Evolutionary conservation across 2,797 vertebrate genomes (phyloP), one percentile per base, ranked within the genome.

Genomic region (Phataginus tricuspis): DNA sequence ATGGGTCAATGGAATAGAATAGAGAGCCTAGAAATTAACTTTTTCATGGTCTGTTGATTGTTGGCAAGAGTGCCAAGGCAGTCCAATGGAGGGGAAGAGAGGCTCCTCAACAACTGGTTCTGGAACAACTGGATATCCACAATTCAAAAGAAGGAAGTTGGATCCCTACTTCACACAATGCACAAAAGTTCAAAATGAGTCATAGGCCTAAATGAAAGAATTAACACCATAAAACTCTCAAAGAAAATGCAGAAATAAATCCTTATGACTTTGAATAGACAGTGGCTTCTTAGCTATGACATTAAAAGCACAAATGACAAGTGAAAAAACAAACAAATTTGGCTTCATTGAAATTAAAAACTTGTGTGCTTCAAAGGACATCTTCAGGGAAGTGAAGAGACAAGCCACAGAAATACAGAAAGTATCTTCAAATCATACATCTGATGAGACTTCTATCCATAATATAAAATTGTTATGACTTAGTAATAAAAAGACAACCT

Each of bases 401-500:
- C 13, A 69, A 61, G 16, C 14, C n/a, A 61, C 5, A 86, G 37
- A 95, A 90, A 90, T 78, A 53, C 11, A 68, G 42, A 91, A 91
- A 84, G 79, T 74, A 94, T 84, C 45, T 90, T 74, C 55, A 94
- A 91, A 64, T 59, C 29, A 63, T 59, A 49, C 68, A 74, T 79
- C 21, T 80, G n/a, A 39, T 37, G 77, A 69, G 51, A 74, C 15
- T 83, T 90, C 23, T 93, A 53, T 25, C 2, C 4, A 51, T 5
- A 64, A n/a, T 66, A 79, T 34, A 84, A 83, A 85, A 88, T 29
- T 37, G n/a, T 49, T 91, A 79, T 25, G 78, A 64, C 34, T 77
- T 53, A 91, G 71, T 51, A 61, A 55, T 64, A 80, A 80, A 90
- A 93, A 77, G 55, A 57, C 2, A 92, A 82, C 3, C 5, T 1